Conservation (phyloP, 1,140 invertebrate genomes). For the Lordiphosa stackelbergi region DNA sequence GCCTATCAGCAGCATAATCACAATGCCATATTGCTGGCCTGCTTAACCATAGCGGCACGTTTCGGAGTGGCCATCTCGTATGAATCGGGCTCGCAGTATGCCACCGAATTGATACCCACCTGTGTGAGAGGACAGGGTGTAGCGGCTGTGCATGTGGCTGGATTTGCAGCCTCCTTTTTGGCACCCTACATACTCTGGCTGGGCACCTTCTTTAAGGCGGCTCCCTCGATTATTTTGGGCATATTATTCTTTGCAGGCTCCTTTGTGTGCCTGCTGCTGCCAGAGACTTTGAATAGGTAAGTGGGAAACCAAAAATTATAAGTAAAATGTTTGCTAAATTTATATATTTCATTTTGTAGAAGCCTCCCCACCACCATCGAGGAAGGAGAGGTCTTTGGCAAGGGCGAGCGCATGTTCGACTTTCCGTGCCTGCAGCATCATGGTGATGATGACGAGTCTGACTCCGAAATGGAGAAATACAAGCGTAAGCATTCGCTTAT, state of each 20-base stretch:
- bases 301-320: not conserved
- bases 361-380: conserved; percentile 81
- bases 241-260: conserved; percentile 79
- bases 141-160: conserved; percentile 80
- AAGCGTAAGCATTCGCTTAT: conserved; percentile 74
- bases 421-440: conserved; percentile 77
- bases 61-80: conserved; percentile 83
- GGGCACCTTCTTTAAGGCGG: conserved; percentile 79
- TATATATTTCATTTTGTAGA: conserved; percentile 35
- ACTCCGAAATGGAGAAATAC: conserved; percentile 67
- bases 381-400: conserved; percentile 82
- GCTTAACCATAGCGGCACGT: conserved; percentile 80
- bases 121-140: conserved; percentile 82
- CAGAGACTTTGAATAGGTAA: conserved; percentile 80
- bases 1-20: conserved; percentile 72
- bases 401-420: conserved; percentile 80
- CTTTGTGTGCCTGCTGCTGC: conserved; percentile 80
- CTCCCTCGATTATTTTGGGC: conserved; percentile 80
- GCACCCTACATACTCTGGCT: conserved; percentile 79
- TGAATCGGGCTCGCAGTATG: conserved; percentile 82
- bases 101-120: conserved; percentile 83
- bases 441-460: conserved; percentile 54
- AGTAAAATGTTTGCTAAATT: not conserved
- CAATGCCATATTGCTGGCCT: conserved; percentile 76
- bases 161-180: conserved; percentile 80